A percentile compares a stretch with the other conserved stretches of the same genome.
phyloP scores from a whole-genome alignment of 2,888 invertebrate species.

The Hydrotaea cyrtoneurina region DNA sequence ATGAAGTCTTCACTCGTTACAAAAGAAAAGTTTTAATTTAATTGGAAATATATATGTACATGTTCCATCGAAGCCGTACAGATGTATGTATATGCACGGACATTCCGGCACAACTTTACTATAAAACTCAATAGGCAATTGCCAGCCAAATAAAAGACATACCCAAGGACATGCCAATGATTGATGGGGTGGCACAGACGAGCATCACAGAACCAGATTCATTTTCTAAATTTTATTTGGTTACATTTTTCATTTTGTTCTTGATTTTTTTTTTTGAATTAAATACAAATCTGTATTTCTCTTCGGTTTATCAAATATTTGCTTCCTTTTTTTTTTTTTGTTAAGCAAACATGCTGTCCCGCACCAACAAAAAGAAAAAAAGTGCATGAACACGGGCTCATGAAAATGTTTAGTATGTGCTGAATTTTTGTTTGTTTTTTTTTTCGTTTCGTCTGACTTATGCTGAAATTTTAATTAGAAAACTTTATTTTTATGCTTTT shows the following conservation, averaged over 20 bases:
- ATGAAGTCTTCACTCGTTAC: neutral
- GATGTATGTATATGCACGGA: neutral
- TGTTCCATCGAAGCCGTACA: neutral
- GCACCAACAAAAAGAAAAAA: too few relatives aligned
- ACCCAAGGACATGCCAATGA: neutral
- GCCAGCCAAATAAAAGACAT: neutral
- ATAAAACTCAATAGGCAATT: neutral
- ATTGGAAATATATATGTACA: neutral
- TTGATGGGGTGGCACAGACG: neutral
- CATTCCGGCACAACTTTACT: neutral
- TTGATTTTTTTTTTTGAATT: neutral
- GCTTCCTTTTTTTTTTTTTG: neutral
- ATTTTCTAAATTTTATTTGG: neutral
- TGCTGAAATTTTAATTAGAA: constrained; percentile 10
- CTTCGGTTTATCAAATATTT: neutral
- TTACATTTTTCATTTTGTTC: neutral
- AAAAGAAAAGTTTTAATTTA: constrained; percentile 15
- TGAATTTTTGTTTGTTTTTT: too few relatives aligned
- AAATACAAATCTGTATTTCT: neutral
- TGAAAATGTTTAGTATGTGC: constrained; percentile 10
- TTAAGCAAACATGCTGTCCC: neutral
- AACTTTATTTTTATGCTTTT: constrained; percentile 9
- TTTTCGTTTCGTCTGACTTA: neutral
- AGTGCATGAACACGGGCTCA: neutral
- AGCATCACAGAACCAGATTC: neutral